Conservation (phyloP, 2,888 invertebrate genomes). For the Norana najaformis region DNA sequence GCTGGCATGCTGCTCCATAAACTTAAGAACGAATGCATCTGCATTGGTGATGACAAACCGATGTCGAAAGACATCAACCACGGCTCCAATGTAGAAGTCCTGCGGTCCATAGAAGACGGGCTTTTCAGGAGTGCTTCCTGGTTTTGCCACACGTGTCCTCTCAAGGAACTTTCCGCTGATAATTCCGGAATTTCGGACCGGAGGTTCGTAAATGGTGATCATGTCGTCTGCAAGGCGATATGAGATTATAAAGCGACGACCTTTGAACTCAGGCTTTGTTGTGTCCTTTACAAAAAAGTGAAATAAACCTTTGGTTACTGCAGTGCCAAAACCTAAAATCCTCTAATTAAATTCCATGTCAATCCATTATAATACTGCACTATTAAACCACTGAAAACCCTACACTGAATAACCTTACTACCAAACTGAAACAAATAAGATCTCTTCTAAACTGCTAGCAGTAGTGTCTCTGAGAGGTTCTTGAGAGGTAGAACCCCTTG, state of each 20-base stretch:
- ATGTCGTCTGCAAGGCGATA: conserved; percentile 78
- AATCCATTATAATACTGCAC: background rate
- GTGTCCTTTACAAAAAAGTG: conserved; percentile 67
- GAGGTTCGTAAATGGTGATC: conserved; percentile 75
- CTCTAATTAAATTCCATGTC: background rate
- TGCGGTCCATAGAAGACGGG: conserved; percentile 78
- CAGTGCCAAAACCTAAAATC: background rate
- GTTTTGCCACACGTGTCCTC: conserved; percentile 72
- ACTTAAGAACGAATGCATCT: conserved; percentile 82
- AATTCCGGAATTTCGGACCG: conserved; percentile 68
- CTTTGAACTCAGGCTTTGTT: conserved; percentile 77
- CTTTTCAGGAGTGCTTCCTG: conserved; percentile 69
- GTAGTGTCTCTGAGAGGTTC: no score
- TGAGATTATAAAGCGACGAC: conserved; percentile 75
- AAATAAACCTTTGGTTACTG: background rate
- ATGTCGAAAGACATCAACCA: conserved; percentile 75
- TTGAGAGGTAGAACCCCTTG: no score
- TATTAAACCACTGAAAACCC: background rate
- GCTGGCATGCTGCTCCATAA: conserved; percentile 60
- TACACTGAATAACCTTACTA: no score
- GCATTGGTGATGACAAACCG: conserved; percentile 79
- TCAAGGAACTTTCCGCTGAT: conserved; percentile 77
- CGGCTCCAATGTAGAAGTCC: conserved; percentile 78
- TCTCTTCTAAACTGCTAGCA: no score
- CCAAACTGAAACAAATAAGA: no score